Evolutionary conservation across 2,113 vertebrate genomes (phyloP), one percentile per base, ranked within the genome.

Genomic region (Centropus bengalensis): DNA sequence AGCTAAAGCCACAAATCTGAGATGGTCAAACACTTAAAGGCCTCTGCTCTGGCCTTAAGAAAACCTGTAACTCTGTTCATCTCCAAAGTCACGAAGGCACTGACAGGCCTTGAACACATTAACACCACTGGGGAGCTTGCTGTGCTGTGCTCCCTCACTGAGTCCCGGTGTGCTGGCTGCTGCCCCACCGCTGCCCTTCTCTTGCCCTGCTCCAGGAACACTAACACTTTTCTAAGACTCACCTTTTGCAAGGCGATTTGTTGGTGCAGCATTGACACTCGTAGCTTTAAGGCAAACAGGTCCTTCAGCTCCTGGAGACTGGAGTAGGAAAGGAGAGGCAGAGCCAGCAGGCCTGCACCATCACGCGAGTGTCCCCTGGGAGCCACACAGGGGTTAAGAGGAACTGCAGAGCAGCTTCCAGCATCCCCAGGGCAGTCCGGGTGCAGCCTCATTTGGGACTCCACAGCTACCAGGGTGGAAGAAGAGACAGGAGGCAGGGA

Each of bases 201-300:
- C n/a, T 19, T 16, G 4, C 68, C 42, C 62, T 49, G 8, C 30
- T 14, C 15, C 1, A 6, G 16, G 22, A 87, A 27, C 51, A 67
- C n/a, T 10, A 40, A 38, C 38, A 2, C 44, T 52, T 36, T n/a
- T 17, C 36, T 18, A 74, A 84, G 56, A 68, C 79, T 83, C 89
- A 98, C 99, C 98, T 98, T 98, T 47, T 99, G 98, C 9, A 99
- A 96, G 80, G 97, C 79, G n/a, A 98, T 76, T 95, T 98, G 98
- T 96, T 99, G 98, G 40, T 98, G 95, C 73, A 99, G 96, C 96
- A 98, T 95, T 10, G 96, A 96, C 70, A 99, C 98, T 18, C 59
- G 97, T 59, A 98, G 97, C 87, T 98, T 98, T 88, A 98, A 97
- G 63, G 70, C 83, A 20, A 98, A 98, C 91, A 99, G 87, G 33